Percentiles rank a stretch among this genome's conserved stretches.
These are phyloP conservation scores for Drosophila algonquin DNA, from an alignment of 2,888 invertebrate genomes.

Conservation along the genomic window DNA sequence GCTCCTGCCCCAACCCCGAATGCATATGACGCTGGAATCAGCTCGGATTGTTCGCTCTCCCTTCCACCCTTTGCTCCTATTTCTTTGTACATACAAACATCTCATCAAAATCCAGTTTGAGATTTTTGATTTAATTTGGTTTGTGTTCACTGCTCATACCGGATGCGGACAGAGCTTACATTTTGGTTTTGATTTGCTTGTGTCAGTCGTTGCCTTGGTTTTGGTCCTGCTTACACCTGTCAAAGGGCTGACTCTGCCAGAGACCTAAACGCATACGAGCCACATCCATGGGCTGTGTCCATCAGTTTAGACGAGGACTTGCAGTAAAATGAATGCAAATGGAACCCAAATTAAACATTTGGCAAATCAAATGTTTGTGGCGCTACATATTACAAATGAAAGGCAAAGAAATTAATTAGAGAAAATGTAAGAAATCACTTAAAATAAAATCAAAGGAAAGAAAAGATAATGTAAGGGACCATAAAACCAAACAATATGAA, in stretches of 20 bases:
- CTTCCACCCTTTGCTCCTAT: not conserved
- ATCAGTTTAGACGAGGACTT: not conserved
- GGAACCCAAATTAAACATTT: not conserved
- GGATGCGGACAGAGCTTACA: conserved; percentile 26
- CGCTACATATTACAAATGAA: not conserved
- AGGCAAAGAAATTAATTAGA: not conserved
- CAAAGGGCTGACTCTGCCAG: conserved; percentile 49
- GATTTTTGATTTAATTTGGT: conserved; percentile 74
- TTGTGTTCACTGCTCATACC: conserved; percentile 55
- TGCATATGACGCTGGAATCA: conserved; percentile 21
- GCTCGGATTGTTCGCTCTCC: conserved; percentile 57
- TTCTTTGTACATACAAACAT: conserved; percentile 5
- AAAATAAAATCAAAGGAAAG: not conserved
- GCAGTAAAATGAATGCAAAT: not conserved
- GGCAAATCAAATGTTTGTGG: not conserved
- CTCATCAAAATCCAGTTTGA: conserved; percentile 74
- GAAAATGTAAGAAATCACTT: not conserved
- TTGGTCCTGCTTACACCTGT: conserved; percentile 31
- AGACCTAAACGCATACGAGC: conserved; percentile 28
- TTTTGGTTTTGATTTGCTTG: conserved; percentile 15
- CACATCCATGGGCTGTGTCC: conserved; percentile 13
- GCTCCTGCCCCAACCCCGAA: conserved; percentile 13
- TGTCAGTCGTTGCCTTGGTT: conserved; percentile 28
- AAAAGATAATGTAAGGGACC: not conserved
- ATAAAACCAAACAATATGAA: not conserved